phyloP scores from a whole-genome alignment of 2,888 invertebrate species.

The Lepidocyrtoides sp. region DNA sequence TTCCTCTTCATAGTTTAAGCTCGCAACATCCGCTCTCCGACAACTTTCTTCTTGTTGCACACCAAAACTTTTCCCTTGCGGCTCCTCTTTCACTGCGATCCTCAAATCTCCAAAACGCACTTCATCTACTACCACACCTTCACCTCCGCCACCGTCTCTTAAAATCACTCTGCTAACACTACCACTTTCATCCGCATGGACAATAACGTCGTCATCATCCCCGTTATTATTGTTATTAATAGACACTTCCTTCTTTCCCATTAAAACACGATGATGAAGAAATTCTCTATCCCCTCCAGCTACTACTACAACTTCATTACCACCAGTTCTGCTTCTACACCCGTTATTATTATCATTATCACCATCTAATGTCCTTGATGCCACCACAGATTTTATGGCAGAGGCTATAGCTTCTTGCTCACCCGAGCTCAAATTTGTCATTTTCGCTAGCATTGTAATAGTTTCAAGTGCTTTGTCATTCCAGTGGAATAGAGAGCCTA shows the following conservation, averaged over 20 bases:
- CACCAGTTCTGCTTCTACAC: background rate
- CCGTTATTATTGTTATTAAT: slow-evolving; percentile 62
- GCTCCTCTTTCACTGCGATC: slow-evolving; percentile 61
- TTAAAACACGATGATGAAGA: background rate
- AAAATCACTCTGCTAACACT: slow-evolving; percentile 4
- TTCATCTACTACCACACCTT: slow-evolving; percentile 39
- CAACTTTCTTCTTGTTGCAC: slow-evolving; percentile 41
- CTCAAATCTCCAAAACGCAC: slow-evolving; percentile 65
- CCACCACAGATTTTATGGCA: slow-evolving; percentile 67
- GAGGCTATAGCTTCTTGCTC: slow-evolving; percentile 71
- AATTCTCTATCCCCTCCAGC: background rate
- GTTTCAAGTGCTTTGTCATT: slow-evolving; percentile 76
- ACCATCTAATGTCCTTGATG: slow-evolving; percentile 57
- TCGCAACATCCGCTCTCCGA: slow-evolving; percentile 29
- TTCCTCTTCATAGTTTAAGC: slow-evolving; percentile 53
- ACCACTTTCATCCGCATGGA: background rate
- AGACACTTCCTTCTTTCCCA: slow-evolving; percentile 57
- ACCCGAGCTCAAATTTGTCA: slow-evolving; percentile 68
- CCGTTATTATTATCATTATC: slow-evolving; percentile 36
- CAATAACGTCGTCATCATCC: slow-evolving; percentile 2
- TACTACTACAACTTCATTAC: too few relatives aligned
- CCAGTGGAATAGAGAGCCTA: slow-evolving; percentile 72
- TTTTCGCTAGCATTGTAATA: slow-evolving; percentile 70
- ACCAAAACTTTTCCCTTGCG: slow-evolving; percentile 50
- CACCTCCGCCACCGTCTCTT: slow-evolving; percentile 13